Evolutionary conservation across 2,113 vertebrate genomes (phyloP).

Genomic region (Geococcyx californianus): DNA sequence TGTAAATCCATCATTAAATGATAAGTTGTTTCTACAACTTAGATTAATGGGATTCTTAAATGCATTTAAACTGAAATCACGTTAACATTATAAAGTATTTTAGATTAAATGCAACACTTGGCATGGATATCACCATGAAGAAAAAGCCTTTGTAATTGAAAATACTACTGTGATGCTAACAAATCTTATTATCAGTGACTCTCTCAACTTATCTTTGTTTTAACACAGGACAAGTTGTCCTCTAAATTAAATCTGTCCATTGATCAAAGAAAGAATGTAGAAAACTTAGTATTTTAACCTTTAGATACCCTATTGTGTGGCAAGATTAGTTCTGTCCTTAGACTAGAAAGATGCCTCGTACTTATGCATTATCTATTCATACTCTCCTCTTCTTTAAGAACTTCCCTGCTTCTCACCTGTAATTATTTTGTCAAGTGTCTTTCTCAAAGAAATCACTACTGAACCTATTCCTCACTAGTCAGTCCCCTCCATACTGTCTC

Average conservation of each 20-base stretch:
- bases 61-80: conserved; percentile 29
- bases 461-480: not conserved
- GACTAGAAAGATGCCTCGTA: not conserved
- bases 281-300: not conserved
- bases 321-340: not conserved
- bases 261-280: not conserved
- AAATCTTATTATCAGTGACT: not conserved
- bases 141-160: not conserved
- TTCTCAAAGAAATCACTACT: not conserved
- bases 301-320: not conserved
- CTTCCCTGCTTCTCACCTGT: not conserved
- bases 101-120: conserved; percentile 30
- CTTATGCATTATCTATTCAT: not conserved
- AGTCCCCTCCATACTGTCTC: not conserved
- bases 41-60: conserved; percentile 14
- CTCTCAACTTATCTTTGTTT: not conserved
- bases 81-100: not conserved
- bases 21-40: not conserved
- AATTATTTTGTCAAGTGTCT: not conserved
- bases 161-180: not conserved
- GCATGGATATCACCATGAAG: not conserved
- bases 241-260: not conserved
- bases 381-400: not conserved
- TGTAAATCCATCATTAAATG: not conserved
- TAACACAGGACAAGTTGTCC: not conserved